Evolutionary conservation across 1,140 invertebrate species (phyloP).

Genomic region (Drosophila sp.): DNA sequence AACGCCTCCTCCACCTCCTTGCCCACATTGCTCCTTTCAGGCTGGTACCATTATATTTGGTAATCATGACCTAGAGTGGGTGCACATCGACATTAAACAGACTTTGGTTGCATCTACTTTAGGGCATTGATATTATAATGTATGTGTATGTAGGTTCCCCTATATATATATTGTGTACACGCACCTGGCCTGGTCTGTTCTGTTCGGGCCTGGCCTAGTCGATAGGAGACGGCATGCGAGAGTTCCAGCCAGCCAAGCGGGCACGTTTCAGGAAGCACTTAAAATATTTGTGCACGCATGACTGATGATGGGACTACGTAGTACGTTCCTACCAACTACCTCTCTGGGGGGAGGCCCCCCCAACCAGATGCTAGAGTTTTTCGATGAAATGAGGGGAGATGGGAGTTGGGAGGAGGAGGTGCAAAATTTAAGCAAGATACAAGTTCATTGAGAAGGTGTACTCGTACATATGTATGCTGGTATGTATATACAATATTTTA

Average conservation of each 20-base stretch:
- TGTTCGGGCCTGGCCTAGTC: neutral
- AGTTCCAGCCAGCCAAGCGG: slow-evolving; percentile 7
- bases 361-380: slow-evolving; percentile 1
- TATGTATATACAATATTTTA: slow-evolving; percentile 48
- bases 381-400: neutral
- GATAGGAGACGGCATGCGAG: neutral
- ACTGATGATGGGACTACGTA: slow-evolving; percentile 55
- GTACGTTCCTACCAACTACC: neutral
- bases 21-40: neutral
- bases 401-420: neutral
- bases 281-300: slow-evolving; percentile 80
- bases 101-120: slow-evolving; percentile 21
- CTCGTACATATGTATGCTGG: neutral
- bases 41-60: slow-evolving; percentile 4
- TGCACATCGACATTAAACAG: slow-evolving; percentile 14
- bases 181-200: neutral
- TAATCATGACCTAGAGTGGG: slow-evolving; percentile 16
- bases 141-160: neutral
- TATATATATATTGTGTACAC: neutral
- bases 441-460: slow-evolving; percentile 2
- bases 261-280: slow-evolving; percentile 77
- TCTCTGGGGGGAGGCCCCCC: neutral
- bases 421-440: slow-evolving; percentile 8
- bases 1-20: neutral
- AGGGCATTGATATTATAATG: slow-evolving; percentile 24